A percentile compares a stretch with the other conserved stretches of the same genome.
phyloP scores from a whole-genome alignment of 2,888 invertebrate species.

The Epinotia nisella region DNA sequence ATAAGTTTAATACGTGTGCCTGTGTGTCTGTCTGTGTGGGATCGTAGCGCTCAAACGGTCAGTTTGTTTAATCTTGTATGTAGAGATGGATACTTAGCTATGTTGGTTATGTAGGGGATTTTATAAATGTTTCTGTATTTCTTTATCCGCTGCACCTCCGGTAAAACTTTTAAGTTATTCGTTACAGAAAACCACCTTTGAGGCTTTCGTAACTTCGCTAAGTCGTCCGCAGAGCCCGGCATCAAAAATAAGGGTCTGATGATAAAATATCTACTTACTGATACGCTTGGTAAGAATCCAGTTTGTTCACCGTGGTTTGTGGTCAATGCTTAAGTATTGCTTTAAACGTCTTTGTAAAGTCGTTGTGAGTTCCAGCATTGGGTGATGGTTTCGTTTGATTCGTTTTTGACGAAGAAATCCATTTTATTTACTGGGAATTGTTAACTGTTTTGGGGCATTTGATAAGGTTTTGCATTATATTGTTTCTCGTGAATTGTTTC shows the following conservation, averaged over 20 bases:
- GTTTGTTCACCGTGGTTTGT: slow-evolving; percentile 40
- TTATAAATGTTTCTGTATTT: slow-evolving; percentile 5
- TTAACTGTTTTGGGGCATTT: neutral
- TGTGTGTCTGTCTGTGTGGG: too few relatives aligned
- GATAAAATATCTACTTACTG: slow-evolving; percentile 37
- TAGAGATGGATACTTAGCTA: too few relatives aligned
- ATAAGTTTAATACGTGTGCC: too few relatives aligned
- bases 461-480: neutral
- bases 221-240: slow-evolving; percentile 52
- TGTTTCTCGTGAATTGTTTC: neutral
- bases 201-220: slow-evolving; percentile 50
- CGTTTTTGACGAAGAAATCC: neutral
- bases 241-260: slow-evolving; percentile 52
- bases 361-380: neutral
- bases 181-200: slow-evolving; percentile 50
- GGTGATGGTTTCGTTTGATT: neutral
- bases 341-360: slow-evolving; percentile 29
- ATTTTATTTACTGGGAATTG: neutral
- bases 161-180: slow-evolving; percentile 62
- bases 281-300: slow-evolving; percentile 42
- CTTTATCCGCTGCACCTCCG: slow-evolving; percentile 22
- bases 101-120: too few relatives aligned
- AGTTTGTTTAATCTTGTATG: too few relatives aligned
- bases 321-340: slow-evolving; percentile 31
- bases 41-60: too few relatives aligned